Base-by-base conservation (phyloP, 2,797 vertebrate genomes). In the Holocentrus rufus region DNA sequence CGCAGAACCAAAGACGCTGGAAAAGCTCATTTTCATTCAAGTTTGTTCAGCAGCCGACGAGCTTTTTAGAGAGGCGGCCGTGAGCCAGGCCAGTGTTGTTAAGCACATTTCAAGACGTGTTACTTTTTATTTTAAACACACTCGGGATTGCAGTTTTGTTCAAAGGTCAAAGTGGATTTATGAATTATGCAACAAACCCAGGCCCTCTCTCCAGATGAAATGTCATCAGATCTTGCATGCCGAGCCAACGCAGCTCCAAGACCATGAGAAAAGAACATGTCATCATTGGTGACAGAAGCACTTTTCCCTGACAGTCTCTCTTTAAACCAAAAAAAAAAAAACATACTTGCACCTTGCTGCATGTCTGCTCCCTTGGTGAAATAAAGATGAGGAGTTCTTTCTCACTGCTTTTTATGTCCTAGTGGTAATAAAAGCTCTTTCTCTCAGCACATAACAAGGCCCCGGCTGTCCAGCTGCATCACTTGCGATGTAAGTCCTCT, bases 381-480 rank as follows among this genome's bases (percentile, higher is more conserved):
- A 69, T 77, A 73, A 82, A 87, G 53, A 55, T 27, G 22, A 10
- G 9, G 7, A 55, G 69, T 80, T 79, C 63, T 59, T 65, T 83
- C 75, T 72, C 69, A 46, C 64, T 58, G 67, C 74, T 60, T 82
- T 86, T 85, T 65, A 74, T 58, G 77, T 85, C 72, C 68, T 64
- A 52, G 20, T 65, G 68, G 65, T 68, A 64, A 81, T 87, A 81
- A 83, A 88, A 53, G 86, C 85, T 83, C 76, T 87, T 87, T 83
- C 87, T 89, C 78, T 86, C 63, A 64, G 68, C 70, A 59, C 30
- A 14, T 72, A 79, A 87, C 85, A 69, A 81, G 80, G 79, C 76
- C 82, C 78, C 77, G 84, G 87, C 88, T 92, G 87, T 91, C 86
- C 88, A 80, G 79, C 87, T 88, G 70, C 80, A 84, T 90, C 86